Base-by-base conservation (phyloP, 1,140 invertebrate genomes). In the Drosophila willistoni region DNA sequence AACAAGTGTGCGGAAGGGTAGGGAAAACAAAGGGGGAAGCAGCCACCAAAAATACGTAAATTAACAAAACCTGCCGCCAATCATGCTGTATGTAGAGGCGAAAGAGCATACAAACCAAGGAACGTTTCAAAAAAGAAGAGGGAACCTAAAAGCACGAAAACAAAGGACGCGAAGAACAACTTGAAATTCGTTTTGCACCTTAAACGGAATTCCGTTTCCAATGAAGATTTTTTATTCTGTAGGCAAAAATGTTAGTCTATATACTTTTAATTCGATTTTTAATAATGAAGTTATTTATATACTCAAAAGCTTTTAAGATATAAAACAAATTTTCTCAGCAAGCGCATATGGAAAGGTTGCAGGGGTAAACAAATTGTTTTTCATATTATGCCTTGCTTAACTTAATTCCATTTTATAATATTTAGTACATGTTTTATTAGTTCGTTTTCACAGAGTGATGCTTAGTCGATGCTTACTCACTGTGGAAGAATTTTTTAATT, bases 1-100 rank as follows among this genome's bases (percentile, higher is more conserved):
- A 19, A 22, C 0, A 14, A 12, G 17, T 19, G 7, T 29, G 14
- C 7, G n/a, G 7, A 14, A 7, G 44, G 17, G 36, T 10, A 1
- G 34, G 14, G 36, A 33, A 12, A 64, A 60, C 57, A 60, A 41
- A 60, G 36, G 39, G 44, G 17, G 17, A 22, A 51, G 19, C 44
- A 51, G 44, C 17, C 17, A 51, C 44, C 17, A 29, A 59, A 59
- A 59, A 59, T 39, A 39, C 56, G 56, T 59, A 59, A 59, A 59
- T 59, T 59, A 59, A 59, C 56, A 59, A 39, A 59, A 59, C 56
- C 56, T 62, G 36, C 60, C 19, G 19, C 41, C 60, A 62, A 62
- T 62, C 36, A 42, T 62, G 60, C 44, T 22, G 19, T 19, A 51
- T 51, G 19, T 51, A 70, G 42, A 57, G 36, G 33, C 36, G 29